Base-by-base conservation (phyloP, 2,888 invertebrate genomes). In the Hemithea aestivaria region DNA sequence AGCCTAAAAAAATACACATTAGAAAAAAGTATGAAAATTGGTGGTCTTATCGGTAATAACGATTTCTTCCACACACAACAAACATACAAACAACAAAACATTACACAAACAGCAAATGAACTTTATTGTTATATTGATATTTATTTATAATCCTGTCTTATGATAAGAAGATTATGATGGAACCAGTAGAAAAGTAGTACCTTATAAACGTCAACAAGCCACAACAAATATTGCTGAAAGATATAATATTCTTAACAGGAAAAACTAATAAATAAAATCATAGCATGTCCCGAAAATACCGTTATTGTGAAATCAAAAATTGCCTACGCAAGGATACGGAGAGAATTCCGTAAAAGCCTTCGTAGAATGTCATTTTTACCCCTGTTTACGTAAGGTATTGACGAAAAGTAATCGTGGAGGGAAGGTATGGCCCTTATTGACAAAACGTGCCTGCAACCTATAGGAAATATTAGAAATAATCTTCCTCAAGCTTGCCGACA, bases 311-410 rank as follows among this genome's bases (percentile, higher is more conserved):
- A 60, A 64, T 59, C 56, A 48, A 33, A 60, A 57, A 56, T 51
- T 27, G 31, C 16, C 28, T 5, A 16, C 35, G 53, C 62, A 61
- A 33, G 35, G 45, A 53, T 50, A 44, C 52, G 56, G 40, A 45
- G 32, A 35, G 50, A 46, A 58, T 49, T 57, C 54, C 45, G 40
- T 49, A 60, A 61, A 56, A 33, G 27, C 33, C 36, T 36, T 24
- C 33, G 40, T 45, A 56, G 55, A 66, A 64, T 57, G 64, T 58
- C 66, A 58, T 59, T 62, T 57, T 51, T 34, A 58, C 60, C 72
- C 67, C 53, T 76, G 73, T 82, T 80, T 81, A 62, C 73, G 57
- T 66, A 68, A 62, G 63, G 64, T 71, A 73, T 75, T 73, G 76
- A 69, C 69, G 63, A 64, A 73, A 78, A 80, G 75, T 72, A 75